Evolutionary conservation across 1,140 invertebrate genomes (phyloP), one percentile per base, ranked within the genome.

Genomic region (Probaryconus sp.): DNA sequence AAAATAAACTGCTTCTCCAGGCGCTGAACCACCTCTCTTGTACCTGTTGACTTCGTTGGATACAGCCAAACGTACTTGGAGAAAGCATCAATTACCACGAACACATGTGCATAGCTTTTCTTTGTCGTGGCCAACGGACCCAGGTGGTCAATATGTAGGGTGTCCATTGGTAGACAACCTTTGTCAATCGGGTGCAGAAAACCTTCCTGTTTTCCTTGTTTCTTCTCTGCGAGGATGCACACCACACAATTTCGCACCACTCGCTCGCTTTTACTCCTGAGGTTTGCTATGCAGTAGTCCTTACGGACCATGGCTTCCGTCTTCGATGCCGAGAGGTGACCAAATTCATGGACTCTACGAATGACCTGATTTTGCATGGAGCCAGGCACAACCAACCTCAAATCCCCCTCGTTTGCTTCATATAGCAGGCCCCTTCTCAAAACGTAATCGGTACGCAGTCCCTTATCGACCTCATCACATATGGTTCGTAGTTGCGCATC

Each of bases 41-140:
- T 38, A 3, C 72, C 68, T 0, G 78, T 82, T 0, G 69, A 61
- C 18, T 82, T 87, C 2, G 79, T 80, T 1, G 83, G 70, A 47
- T 79, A 84, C 33, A 88, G n/a, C 82, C 85, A n/a, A n/a, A n/a
- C n/a, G n/a, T n/a, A n/a, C n/a, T n/a, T n/a, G n/a, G n/a, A n/a
- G n/a, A n/a, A n/a, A n/a, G n/a, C n/a, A n/a, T n/a, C n/a, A n/a
- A n/a, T n/a, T n/a, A n/a, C n/a, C n/a, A n/a, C n/a, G n/a, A n/a
- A n/a, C n/a, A n/a, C n/a, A n/a, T n/a, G n/a, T n/a, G n/a, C n/a
- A n/a, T n/a, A n/a, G n/a, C n/a, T n/a, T n/a, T n/a, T n/a, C n/a
- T n/a, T n/a, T n/a, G n/a, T n/a, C n/a, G n/a, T n/a, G n/a, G n/a
- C n/a, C n/a, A n/a, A n/a, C n/a, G n/a, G n/a, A n/a, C n/a, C n/a